Conservation (phyloP, 2,797 vertebrate genomes). For the Parotocinclus haroldoi region DNA sequence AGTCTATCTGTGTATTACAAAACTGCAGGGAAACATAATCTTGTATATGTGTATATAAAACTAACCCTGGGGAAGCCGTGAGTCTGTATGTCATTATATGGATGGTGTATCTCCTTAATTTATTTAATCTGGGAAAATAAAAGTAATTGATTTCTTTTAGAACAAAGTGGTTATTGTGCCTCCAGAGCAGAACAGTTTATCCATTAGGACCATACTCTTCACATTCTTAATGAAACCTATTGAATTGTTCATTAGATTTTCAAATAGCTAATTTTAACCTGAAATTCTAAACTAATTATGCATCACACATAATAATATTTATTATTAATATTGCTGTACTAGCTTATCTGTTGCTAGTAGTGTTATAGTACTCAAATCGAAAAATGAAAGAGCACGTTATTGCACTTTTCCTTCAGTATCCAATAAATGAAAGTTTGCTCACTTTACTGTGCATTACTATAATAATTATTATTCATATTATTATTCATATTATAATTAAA, state of each 20-base stretch:
- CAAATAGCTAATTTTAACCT: slow-evolving; percentile 18
- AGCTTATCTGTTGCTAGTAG: neutral
- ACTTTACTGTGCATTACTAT: no score
- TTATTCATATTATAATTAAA: no score
- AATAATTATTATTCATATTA: no score
- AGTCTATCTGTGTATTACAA: no score
- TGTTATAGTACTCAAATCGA: no score
- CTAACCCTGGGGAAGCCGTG: no score
- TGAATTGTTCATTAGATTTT: slow-evolving; percentile 24
- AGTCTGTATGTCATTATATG: no score
- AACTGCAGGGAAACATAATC: no score
- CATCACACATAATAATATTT: slow-evolving; percentile 37
- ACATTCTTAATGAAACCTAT: slow-evolving; percentile 3
- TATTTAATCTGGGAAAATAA: neutral
- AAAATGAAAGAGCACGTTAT: no score
- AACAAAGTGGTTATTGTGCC: neutral
- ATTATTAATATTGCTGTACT: slow-evolving; percentile 38
- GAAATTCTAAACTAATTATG: slow-evolving; percentile 31
- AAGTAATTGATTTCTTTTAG: slow-evolving; percentile 6
- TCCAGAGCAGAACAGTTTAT: neutral
- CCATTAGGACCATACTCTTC: neutral
- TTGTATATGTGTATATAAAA: no score
- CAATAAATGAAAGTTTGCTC: no score
- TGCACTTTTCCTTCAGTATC: no score
- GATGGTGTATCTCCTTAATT: neutral